These are phyloP conservation scores for Philereme transversata DNA, from an alignment of 2,888 invertebrate genomes.

Conservation along the genomic window DNA sequence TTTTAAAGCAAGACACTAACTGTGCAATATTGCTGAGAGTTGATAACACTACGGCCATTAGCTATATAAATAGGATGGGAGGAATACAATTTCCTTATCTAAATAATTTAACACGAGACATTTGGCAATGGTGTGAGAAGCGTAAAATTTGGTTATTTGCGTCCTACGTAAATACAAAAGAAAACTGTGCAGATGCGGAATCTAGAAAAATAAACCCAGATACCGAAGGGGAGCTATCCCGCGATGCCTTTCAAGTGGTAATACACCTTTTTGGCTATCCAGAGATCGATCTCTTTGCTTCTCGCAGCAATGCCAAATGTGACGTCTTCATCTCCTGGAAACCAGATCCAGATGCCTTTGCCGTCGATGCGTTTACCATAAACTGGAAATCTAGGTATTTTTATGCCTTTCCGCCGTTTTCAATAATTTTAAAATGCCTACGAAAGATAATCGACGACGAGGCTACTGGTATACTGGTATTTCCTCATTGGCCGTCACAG, in stretches of 20 bases:
- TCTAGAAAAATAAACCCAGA: constrained; percentile 36
- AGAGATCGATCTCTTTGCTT: constrained; percentile 35
- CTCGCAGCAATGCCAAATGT: constrained; percentile 34
- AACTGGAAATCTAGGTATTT: constrained; percentile 26
- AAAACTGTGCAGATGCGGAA: constrained; percentile 43
- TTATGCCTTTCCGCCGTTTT: constrained; percentile 33
- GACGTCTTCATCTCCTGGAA: constrained; percentile 28
- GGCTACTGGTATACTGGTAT: constrained; percentile 38
- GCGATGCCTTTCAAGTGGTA: constrained; percentile 21
- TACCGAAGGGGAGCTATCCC: constrained; percentile 37
- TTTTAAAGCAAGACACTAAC: neutral
- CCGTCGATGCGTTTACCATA: constrained; percentile 31
- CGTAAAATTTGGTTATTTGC: constrained; percentile 43
- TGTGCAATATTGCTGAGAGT: constrained; percentile 5
- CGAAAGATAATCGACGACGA: constrained; percentile 33
- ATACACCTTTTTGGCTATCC: constrained; percentile 24
- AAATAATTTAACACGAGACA: constrained; percentile 13
- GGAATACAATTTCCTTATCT: neutral
- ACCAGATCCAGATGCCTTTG: constrained; percentile 27
- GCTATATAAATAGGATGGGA: constrained; percentile 9
- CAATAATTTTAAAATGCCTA: too few species aligned
- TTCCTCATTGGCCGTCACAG: constrained; percentile 37
- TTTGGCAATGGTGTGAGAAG: constrained; percentile 42
- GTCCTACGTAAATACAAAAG: constrained; percentile 47
- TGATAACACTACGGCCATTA: constrained; percentile 4